Percentiles rank a stretch among this genome's conserved stretches.
Conservation (phyloP, 2,113 vertebrate species). For the Osmerus mordax region DNA sequence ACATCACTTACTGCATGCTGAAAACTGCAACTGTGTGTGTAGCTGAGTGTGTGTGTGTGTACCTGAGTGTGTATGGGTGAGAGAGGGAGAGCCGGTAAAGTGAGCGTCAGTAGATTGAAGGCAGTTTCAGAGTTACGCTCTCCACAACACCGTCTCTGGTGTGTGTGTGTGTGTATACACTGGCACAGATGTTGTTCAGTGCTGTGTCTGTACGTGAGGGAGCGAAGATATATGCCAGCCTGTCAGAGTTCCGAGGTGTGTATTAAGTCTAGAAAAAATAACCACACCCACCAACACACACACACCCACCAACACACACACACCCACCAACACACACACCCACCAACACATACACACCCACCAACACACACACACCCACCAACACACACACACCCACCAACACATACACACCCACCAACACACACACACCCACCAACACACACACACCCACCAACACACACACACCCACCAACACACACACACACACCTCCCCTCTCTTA, state of each 20-base stretch:
- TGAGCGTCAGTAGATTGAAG: slow-evolving; percentile 70
- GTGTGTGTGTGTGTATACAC: slow-evolving; percentile 19
- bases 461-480: slow-evolving; percentile 26
- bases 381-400: too few species aligned
- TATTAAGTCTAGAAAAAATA: slow-evolving; percentile 49
- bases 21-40: neutral
- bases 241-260: slow-evolving; percentile 51
- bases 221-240: slow-evolving; percentile 29
- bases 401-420: too few species aligned
- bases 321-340: too few species aligned
- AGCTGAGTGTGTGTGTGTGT: slow-evolving; percentile 11
- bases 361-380: too few species aligned
- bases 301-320: too few species aligned
- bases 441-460: too few species aligned
- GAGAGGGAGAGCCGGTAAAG: slow-evolving; percentile 5
- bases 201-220: slow-evolving; percentile 33
- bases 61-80: neutral
- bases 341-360: too few species aligned
- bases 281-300: too few species aligned
- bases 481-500: slow-evolving; percentile 43
- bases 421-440: too few species aligned
- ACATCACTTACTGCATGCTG: neutral
- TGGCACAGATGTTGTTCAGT: slow-evolving; percentile 46
- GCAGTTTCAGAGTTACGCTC: slow-evolving; percentile 63
- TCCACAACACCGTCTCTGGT: slow-evolving; percentile 31